Evolutionary conservation across 2,888 invertebrate species (phyloP).

Genomic region (Apantesis nais): DNA sequence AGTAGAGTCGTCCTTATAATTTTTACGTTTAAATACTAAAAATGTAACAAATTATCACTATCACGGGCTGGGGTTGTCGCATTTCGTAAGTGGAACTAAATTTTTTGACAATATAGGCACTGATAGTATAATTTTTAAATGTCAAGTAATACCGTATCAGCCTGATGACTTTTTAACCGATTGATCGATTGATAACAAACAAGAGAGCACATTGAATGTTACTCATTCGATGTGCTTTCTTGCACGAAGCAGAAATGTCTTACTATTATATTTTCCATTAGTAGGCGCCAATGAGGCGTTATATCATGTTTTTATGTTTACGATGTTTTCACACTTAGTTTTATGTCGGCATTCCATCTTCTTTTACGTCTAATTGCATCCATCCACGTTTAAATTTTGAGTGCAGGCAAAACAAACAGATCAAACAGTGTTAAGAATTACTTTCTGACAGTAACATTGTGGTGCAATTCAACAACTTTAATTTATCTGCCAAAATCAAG

Average conservation of each 20-base stretch:
- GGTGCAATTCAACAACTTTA: constrained; percentile 33
- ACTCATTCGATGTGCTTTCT: too few species aligned
- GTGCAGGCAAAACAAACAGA: constrained; percentile 31
- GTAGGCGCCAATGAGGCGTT: constrained; percentile 10
- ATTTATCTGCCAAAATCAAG: constrained; percentile 39
- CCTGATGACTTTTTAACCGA: too few species aligned
- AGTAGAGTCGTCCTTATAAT: too few species aligned
- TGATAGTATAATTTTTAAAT: too few species aligned
- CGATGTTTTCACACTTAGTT: constrained; percentile 16
- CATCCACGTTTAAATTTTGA: constrained; percentile 18
- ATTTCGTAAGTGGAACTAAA: too few species aligned
- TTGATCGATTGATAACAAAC: not conserved
- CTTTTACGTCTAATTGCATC: constrained; percentile 26
- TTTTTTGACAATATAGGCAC: too few species aligned
- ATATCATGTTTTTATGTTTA: constrained; percentile 18
- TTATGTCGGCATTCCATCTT: constrained; percentile 26
- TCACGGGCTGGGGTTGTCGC: too few species aligned
- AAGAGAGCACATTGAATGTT: not conserved
- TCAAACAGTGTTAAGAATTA: constrained; percentile 18
- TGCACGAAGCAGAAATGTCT: not conserved
- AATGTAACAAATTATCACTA: too few species aligned
- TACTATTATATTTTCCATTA: constrained; percentile 9
- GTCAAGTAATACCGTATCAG: too few species aligned
- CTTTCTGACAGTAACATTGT: constrained; percentile 20
- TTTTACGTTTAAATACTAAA: too few species aligned